Base-by-base conservation (phyloP, 1,140 invertebrate species). In the Ericerus pela region DNA sequence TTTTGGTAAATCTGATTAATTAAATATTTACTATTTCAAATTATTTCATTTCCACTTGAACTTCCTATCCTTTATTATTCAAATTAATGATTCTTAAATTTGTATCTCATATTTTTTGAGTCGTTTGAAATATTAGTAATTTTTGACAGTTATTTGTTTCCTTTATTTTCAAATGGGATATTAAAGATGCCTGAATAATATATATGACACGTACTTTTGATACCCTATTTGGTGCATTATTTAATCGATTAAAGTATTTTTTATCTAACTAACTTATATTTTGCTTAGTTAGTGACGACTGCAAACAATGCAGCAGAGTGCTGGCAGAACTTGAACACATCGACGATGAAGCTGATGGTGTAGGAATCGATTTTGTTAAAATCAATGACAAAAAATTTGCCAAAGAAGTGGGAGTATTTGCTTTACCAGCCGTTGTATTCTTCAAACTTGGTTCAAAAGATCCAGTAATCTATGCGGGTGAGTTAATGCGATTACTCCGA, bases 331-430 rank as follows among this genome's bases (percentile, higher is more conserved):
- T 95, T 53, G 90, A 95, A 66, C 86, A 92, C 64, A 93, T 95
- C 59, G 90, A 95, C 64, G 90, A 94, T 64, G 88, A 92, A 61
- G 88, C 88, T 1, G 89, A 92, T 67, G 76, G 79, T n/a, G 88
- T 86, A 33, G 89, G 88, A 33, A 93, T 94, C 53, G 88, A 93
- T 64, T 94, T 94, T 63, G 87, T 95, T 0, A 91, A 92, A 69
- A 84, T 94, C 60, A 85, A 91, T 60, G 90, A 94, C 64, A 83
- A 84, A 62, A 75, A 82, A 55, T 75, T 93, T 70, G 81, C 89
- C 1, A 90, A 90, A 67, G 81, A 90, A 58, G 83, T 79, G 60
- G 88, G 88, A 18, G 86, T 92, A 1, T 91, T 88, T 62, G 87
- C 88, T 1, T 70, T 94, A 41, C 91, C 91, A 1, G 87, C 85